Conservation (phyloP, 2,113 vertebrate genomes). For the Oreochromis tanganicae region DNA sequence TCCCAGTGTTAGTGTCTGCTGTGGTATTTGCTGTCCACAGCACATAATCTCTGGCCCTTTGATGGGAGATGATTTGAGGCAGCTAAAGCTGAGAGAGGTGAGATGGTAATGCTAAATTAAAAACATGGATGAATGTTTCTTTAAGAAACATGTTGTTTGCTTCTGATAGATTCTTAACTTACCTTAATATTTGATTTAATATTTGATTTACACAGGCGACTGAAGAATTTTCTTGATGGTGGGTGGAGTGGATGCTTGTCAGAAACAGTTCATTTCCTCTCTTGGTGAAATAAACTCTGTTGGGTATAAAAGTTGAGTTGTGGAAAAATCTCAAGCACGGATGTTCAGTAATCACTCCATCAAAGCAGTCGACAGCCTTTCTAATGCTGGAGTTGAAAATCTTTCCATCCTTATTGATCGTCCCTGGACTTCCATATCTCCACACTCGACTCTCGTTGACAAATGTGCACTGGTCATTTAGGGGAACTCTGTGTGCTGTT, state of each 20-base stretch:
- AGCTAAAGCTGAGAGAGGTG: background rate
- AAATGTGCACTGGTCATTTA: background rate
- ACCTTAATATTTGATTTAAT: background rate
- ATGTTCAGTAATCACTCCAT: background rate
- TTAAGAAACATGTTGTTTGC: background rate
- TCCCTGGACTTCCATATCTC: background rate
- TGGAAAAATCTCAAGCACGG: background rate
- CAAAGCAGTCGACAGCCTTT: background rate
- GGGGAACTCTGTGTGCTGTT: background rate
- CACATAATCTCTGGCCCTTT: background rate
- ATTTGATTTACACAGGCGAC: background rate
- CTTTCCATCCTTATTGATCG: background rate
- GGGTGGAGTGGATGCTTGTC: background rate
- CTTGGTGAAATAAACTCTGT: background rate
- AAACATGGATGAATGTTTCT: background rate
- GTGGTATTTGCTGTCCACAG: background rate
- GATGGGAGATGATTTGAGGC: background rate
- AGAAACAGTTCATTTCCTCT: background rate
- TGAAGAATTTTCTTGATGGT: background rate
- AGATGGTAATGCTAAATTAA: background rate
- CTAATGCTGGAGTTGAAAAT: background rate
- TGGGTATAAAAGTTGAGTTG: background rate
- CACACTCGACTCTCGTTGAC: rapidly evolving
- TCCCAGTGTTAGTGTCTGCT: background rate
- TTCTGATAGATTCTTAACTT: background rate